phyloP scores from a whole-genome alignment of 2,113 vertebrate species.

The Pontoporia blainvillei region DNA sequence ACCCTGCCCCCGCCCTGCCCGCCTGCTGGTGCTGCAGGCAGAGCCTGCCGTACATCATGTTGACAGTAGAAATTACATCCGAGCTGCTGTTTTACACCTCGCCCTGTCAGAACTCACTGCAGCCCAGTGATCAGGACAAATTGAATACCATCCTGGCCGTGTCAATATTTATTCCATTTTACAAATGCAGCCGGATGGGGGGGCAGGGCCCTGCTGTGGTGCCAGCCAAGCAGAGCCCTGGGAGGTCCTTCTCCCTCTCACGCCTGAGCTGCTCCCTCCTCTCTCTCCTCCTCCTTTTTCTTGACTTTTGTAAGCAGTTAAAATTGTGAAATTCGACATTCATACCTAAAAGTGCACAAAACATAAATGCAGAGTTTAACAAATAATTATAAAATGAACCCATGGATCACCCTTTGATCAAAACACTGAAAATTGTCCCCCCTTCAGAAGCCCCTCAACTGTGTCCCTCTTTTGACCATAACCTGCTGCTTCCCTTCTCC shows the following conservation, averaged over 20 bases:
- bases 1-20: neutral
- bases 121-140: slow-evolving; percentile 90
- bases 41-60: slow-evolving; percentile 84
- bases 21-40: slow-evolving; percentile 56
- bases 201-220: slow-evolving; percentile 44
- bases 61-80: slow-evolving; percentile 89
- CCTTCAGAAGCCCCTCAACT: neutral
- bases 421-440: neutral
- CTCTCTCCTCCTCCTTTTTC: neutral
- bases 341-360: neutral
- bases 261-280: neutral
- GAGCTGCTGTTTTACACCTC: slow-evolving; percentile 84
- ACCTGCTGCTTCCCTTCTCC: neutral
- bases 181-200: slow-evolving; percentile 73
- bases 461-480: neutral
- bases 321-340: slow-evolving; percentile 24
- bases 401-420: neutral
- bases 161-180: slow-evolving; percentile 89
- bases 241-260: neutral
- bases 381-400: neutral
- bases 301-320: neutral
- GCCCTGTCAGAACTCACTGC: slow-evolving; percentile 86
- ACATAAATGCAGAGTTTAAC: neutral
- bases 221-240: slow-evolving; percentile 42
- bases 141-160: slow-evolving; percentile 85